Conservation (phyloP, 2,797 vertebrate species). For the Channallabes apus region DNA sequence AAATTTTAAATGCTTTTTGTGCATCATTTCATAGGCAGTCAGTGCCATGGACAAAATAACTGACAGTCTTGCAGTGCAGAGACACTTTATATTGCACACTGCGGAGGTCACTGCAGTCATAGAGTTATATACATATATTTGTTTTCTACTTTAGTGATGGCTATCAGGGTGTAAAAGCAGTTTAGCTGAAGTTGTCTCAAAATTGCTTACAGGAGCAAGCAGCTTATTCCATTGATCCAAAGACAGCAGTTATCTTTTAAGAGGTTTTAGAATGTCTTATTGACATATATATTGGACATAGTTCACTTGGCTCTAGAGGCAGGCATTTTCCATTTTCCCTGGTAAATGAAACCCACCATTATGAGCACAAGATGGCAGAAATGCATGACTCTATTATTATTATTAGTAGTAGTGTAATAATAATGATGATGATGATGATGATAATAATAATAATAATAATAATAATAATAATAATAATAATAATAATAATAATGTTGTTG, state of each 20-base stretch:
- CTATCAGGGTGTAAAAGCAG: not conserved
- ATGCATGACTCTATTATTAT: not conserved
- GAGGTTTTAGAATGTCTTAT: constrained; percentile 20
- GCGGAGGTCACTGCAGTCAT: not conserved
- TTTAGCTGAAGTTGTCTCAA: not conserved
- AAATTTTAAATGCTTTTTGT: not conserved
- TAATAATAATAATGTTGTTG: no score
- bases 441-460: no score
- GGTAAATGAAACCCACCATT: constrained; percentile 1
- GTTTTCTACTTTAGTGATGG: constrained; percentile 1
- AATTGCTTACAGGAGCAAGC: constrained; percentile 25
- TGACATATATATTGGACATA: constrained; percentile 12
- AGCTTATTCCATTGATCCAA: constrained; percentile 28
- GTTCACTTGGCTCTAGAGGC: not conserved
- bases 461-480: no score
- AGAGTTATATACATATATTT: not conserved
- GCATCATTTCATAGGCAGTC: not conserved
- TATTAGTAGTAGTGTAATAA: no score
- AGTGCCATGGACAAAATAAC: not conserved
- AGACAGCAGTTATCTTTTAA: constrained; percentile 52
- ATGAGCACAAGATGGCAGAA: not conserved
- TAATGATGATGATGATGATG: no score
- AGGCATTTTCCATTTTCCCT: constrained; percentile 13
- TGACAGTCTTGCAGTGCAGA: not conserved
- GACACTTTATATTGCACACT: not conserved